Percentiles rank a stretch among this genome's conserved stretches.
Evolutionary conservation across 2,797 vertebrate genomes (phyloP).

Genomic region (Ciconia nigra): DNA sequence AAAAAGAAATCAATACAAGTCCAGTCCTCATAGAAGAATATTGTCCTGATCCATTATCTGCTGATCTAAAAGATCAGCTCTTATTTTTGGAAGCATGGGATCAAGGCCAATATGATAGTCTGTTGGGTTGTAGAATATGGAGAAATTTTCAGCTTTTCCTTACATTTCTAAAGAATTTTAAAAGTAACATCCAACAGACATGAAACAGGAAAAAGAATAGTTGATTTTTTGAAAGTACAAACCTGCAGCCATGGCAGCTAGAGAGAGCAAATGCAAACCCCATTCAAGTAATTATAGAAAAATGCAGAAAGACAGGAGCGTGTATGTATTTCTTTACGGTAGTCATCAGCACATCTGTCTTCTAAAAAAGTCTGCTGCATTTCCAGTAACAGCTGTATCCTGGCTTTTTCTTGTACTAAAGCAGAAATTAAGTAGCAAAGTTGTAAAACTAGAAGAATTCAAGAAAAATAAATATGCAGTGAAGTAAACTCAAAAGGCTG

Average conservation of each 20-base stretch:
- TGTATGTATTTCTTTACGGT: not conserved
- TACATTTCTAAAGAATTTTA: not conserved
- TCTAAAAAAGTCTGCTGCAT: not conserved
- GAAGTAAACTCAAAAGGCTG: not conserved
- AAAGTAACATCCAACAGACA: not conserved
- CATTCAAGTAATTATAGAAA: not conserved
- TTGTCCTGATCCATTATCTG: not conserved
- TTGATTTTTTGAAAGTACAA: not conserved
- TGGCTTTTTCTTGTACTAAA: not conserved
- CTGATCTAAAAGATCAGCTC: not conserved
- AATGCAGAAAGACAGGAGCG: not conserved
- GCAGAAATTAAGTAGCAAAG: not conserved
- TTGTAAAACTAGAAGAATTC: not conserved
- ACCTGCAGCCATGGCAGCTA: not conserved
- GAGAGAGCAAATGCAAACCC: not conserved
- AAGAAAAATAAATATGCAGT: not conserved
- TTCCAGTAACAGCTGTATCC: not conserved
- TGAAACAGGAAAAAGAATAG: accelerated
- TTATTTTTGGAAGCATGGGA: not conserved
- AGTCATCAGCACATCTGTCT: not conserved
- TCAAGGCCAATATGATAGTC: not conserved
- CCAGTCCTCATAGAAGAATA: not conserved
- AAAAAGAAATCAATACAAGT: not conserved
- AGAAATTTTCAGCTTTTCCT: not conserved
- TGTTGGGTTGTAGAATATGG: not conserved